Conservation (phyloP, 1,140 invertebrate species). For the Drosophila sechellia region DNA sequence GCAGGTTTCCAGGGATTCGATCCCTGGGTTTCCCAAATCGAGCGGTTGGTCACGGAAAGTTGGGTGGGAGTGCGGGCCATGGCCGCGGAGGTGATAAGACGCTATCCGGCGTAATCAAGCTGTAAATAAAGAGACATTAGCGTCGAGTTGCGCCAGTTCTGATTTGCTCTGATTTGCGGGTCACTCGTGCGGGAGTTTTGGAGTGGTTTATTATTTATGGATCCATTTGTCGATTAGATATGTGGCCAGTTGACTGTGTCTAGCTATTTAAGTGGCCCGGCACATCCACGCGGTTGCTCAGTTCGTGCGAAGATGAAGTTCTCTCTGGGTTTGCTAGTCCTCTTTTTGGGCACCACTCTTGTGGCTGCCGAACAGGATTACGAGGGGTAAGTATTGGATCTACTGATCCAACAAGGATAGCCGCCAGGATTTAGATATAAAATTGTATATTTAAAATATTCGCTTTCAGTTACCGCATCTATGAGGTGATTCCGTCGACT, state of each 20-base stretch:
- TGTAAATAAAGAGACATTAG: constrained; percentile 57
- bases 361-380: constrained; percentile 42
- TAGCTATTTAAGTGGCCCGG: constrained; percentile 48
- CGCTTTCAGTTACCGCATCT: constrained; percentile 67
- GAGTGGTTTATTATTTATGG: constrained; percentile 32
- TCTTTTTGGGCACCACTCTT: constrained; percentile 39
- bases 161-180: constrained; percentile 49
- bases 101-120: constrained; percentile 25
- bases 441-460: not conserved
- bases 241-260: not conserved
- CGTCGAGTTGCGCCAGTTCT: constrained; percentile 28
- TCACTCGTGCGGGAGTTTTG: constrained; percentile 11
- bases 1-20: constrained; percentile 87
- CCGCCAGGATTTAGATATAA: too few species aligned
- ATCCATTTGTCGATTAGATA: constrained; percentile 58
- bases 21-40: constrained; percentile 88
- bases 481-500: constrained; percentile 57
- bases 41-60: constrained; percentile 88
- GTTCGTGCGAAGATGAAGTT: constrained; percentile 44
- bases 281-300: constrained; percentile 38
- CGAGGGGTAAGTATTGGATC: constrained; percentile 48
- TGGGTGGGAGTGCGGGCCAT: constrained; percentile 88
- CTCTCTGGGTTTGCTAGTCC: constrained; percentile 33
- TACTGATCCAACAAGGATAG: not conserved
- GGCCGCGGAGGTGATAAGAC: constrained; percentile 66